These are phyloP conservation scores for Sialis fuliginosa DNA, from an alignment of 2,888 invertebrate species.

Conservation along the genomic window DNA sequence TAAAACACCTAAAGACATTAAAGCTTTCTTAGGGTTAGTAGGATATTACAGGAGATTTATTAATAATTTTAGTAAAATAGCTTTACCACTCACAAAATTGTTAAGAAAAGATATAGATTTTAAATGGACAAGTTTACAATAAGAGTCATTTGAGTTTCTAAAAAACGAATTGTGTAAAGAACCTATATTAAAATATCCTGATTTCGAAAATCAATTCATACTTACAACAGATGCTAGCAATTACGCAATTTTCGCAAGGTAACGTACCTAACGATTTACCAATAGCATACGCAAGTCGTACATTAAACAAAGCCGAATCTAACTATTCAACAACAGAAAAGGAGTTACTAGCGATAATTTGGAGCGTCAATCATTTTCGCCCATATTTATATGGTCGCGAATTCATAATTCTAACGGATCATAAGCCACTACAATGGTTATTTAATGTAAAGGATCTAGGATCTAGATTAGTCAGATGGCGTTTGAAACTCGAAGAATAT, in stretches of 20 bases:
- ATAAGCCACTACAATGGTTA: too few relatives aligned
- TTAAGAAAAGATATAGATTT: slow-evolving; percentile 1
- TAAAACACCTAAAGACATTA: not conserved
- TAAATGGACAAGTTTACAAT: not conserved
- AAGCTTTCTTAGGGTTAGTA: not conserved
- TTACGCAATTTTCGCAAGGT: slow-evolving; percentile 1
- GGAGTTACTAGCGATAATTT: too few relatives aligned
- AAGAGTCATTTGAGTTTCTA: not conserved
- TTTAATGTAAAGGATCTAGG: too few relatives aligned
- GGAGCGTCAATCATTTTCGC: too few relatives aligned
- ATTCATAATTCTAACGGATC: too few relatives aligned
- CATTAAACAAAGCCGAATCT: too few relatives aligned
- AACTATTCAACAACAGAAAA: too few relatives aligned
- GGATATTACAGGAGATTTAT: not conserved
- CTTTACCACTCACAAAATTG: not conserved
- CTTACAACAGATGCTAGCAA: slow-evolving; percentile 1
- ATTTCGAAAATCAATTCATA: not conserved
- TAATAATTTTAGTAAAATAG: not conserved
- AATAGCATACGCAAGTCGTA: slow-evolving; percentile 6
- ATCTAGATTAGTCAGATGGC: too few relatives aligned
- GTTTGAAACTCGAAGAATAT: too few relatives aligned
- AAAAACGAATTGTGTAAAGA: not conserved
- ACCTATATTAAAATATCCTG: slow-evolving; percentile 3
- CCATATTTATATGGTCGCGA: too few relatives aligned
- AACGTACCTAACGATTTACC: not conserved